These are phyloP conservation scores for Pherbina coryleti DNA, from an alignment of 2,888 invertebrate species.

Conservation along the genomic window DNA sequence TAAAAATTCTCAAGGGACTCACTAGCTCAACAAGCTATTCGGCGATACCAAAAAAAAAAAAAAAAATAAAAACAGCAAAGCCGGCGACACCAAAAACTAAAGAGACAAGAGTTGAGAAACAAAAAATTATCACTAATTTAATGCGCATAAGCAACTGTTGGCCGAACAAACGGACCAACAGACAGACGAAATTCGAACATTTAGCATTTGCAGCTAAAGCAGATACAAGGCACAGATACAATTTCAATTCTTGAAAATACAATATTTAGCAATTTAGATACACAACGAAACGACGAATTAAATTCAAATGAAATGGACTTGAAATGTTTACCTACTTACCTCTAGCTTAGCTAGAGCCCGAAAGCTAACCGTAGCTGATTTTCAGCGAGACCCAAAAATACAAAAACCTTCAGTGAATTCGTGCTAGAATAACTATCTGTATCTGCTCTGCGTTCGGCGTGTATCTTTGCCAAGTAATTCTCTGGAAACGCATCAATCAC, in stretches of 20 bases:
- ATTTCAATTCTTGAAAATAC: conserved; percentile 3
- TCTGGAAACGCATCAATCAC: conserved; percentile 34
- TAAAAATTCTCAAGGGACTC: conserved; percentile 10
- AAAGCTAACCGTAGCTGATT: too few relatives aligned
- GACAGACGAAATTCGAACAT: neutral
- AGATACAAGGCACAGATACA: neutral
- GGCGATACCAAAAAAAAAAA: neutral
- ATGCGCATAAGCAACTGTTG: neutral
- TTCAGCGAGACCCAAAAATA: too few relatives aligned
- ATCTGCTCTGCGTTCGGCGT: neutral
- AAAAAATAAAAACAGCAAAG: neutral
- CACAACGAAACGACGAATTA: neutral
- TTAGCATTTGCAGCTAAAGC: neutral
- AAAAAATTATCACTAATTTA: neutral
- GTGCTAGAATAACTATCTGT: neutral
- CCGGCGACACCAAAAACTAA: neutral
- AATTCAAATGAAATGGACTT: conserved; percentile 2
- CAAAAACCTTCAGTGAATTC: too few relatives aligned
- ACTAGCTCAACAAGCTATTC: neutral
- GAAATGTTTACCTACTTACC: neutral
- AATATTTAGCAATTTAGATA: conserved; percentile 14
- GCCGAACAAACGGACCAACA: too few relatives aligned
- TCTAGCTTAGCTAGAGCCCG: too few relatives aligned
- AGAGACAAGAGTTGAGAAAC: too few relatives aligned
- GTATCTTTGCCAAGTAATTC: conserved; percentile 11